Conservation (phyloP, 2,113 vertebrate species). For the Tetrax tetrax region DNA sequence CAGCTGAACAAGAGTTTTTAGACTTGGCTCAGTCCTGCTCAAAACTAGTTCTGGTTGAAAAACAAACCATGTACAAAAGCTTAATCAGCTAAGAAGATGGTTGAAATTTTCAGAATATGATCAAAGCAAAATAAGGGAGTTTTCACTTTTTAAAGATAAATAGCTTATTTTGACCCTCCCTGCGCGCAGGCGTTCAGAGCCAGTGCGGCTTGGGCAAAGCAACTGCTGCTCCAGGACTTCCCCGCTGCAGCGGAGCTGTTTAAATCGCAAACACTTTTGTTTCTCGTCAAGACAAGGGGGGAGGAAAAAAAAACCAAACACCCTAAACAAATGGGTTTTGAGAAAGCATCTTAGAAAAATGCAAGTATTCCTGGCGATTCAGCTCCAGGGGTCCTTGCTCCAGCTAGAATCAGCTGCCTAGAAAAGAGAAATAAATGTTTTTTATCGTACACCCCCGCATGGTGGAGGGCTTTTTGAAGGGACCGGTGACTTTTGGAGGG, state of each 20-base stretch:
- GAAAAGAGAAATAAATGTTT: fast-evolving
- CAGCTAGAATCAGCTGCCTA: background rate
- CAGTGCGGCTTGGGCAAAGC: fast-evolving
- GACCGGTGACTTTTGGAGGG: background rate
- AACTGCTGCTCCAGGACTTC: background rate
- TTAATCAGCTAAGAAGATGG: fast-evolving
- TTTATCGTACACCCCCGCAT: background rate
- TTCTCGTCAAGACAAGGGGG: background rate
- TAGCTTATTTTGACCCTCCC: background rate
- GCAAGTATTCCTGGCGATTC: background rate
- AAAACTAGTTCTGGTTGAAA: background rate
- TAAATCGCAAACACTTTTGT: background rate
- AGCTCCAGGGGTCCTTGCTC: background rate
- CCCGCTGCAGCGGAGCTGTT: fast-evolving
- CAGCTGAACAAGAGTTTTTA: background rate
- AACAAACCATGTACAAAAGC: background rate
- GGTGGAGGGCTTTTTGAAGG: background rate
- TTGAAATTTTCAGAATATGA: background rate
- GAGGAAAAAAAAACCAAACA: fast-evolving
- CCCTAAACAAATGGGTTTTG: background rate
- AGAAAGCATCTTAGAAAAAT: background rate
- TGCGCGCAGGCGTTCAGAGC: background rate
- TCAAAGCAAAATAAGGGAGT: background rate
- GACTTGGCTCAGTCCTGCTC: background rate
- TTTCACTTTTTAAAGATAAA: background rate